A percentile compares a stretch with the other conserved stretches of the same genome.
Conservation (phyloP, 92 coral and sea anemone species). For the Paragorgia papillata region DNA sequence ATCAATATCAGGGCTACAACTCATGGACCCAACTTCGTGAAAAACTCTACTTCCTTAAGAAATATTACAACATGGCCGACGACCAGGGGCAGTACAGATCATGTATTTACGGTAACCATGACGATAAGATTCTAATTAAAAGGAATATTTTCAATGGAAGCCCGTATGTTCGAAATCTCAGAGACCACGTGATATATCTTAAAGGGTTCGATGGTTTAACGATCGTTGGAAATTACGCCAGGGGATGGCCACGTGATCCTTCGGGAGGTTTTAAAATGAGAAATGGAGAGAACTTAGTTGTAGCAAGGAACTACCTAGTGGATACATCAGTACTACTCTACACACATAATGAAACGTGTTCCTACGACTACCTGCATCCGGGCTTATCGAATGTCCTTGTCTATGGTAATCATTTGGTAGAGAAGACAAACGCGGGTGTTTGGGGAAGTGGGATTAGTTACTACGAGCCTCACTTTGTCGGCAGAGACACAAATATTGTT, state of each 20-base stretch:
- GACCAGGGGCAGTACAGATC: constrained; percentile 60
- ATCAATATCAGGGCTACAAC: neutral
- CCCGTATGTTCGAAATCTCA: constrained; percentile 20
- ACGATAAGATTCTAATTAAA: constrained; percentile 15
- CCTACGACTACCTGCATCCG: constrained; percentile 7
- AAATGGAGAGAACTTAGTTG: constrained; percentile 38
- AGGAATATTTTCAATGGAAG: constrained; percentile 64
- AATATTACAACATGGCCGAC: constrained; percentile 29
- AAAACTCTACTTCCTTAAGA: constrained; percentile 49
- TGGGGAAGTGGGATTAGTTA: constrained; percentile 43
- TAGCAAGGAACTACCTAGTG: constrained; percentile 61
- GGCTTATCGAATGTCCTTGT: constrained; percentile 49
- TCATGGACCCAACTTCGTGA: constrained; percentile 21
- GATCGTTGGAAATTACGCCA: constrained; percentile 47
- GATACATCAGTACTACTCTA: constrained; percentile 56
- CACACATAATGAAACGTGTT: constrained; percentile 31
- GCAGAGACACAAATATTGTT: constrained; percentile 47
- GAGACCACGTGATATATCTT: constrained; percentile 63
- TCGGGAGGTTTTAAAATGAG: constrained; percentile 59
- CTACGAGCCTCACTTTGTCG: constrained; percentile 47
- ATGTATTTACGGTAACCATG: constrained; percentile 53
- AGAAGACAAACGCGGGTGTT: constrained; percentile 33
- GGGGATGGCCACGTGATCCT: constrained; percentile 54
- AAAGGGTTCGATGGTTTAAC: constrained; percentile 50
- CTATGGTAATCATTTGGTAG: constrained; percentile 57